phyloP scores from a whole-genome alignment of 1,140 invertebrate species.

The Drosophila eugracilis region DNA sequence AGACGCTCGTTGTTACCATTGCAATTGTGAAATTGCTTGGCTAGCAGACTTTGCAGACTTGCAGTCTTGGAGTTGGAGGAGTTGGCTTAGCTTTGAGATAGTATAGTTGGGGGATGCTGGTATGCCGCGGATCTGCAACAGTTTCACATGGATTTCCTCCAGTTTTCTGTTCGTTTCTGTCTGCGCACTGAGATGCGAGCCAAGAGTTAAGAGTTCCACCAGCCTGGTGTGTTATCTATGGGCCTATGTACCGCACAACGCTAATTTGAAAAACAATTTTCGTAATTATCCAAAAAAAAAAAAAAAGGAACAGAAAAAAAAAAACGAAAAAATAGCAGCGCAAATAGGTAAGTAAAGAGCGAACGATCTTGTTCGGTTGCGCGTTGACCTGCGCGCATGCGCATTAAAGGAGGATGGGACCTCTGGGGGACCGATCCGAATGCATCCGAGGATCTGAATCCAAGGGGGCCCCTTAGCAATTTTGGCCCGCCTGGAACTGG shows the following conservation, averaged over 20 bases:
- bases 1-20: constrained; percentile 76
- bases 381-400: constrained; percentile 80
- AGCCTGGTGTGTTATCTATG: constrained; percentile 72
- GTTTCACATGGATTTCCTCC: constrained; percentile 64
- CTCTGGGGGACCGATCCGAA: constrained; percentile 33
- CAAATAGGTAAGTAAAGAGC: constrained; percentile 51
- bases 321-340: constrained; percentile 18
- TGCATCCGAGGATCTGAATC: constrained; percentile 5
- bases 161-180: constrained; percentile 19
- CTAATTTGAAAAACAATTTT: constrained; percentile 84
- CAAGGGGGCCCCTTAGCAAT: constrained; percentile 49
- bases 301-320: constrained; percentile 32
- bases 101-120: neutral
- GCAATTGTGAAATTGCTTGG: constrained; percentile 78
- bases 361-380: constrained; percentile 80
- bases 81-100: constrained; percentile 29
- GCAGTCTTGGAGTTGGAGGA: constrained; percentile 32
- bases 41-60: constrained; percentile 14
- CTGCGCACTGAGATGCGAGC: constrained; percentile 67
- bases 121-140: constrained; percentile 43
- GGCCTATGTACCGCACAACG: constrained; percentile 80
- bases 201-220: constrained; percentile 65
- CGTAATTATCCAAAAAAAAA: constrained; percentile 81
- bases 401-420: constrained; percentile 77
- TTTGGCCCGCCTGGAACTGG: constrained; percentile 56